Evolutionary conservation across 2,888 invertebrate genomes (phyloP), one percentile per base, ranked within the genome.

Genomic region (Elegia similella): DNA sequence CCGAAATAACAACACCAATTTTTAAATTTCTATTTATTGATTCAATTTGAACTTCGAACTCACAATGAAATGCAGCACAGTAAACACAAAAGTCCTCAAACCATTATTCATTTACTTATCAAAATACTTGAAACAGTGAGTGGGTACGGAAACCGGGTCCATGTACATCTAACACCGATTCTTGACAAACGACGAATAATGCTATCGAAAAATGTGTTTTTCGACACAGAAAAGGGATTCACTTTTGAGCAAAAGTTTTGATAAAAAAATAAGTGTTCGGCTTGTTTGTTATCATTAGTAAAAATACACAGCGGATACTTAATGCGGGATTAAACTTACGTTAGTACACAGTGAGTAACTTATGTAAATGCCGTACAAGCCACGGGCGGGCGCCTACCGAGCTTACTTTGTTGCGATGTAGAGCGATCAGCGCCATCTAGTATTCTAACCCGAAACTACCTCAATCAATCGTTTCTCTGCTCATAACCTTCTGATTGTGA

Each of bases 11-110:
- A 91, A 88, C 82, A 81, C 84, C 67, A 80, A 85, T 88, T 67
- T 78, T 85, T 84, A 80, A 77, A 84, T 88, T 80, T 86, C 90
- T 90, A 90, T 91, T 91, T 91, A 91, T 90, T 90, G 88, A 91
- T 89, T 90, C 89, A 90, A 89, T 90, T 90, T 91, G 90, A 91
- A 90, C 90, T 89, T 90, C 80, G 86, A 90, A 90, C 89, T 90
- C 89, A 90, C 90, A 90, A 88, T 90, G 84, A 90, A 89, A 90
- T 89, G 90, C 88, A 90, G 90, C 88, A 89, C 84, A 86, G 86
- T 82, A 81, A 90, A 88, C 88, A 90, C 86, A 91, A 88, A 88
- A 80, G 75, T 76, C 77, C 75, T 83, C 82, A 88, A 89, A 88
- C 87, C 81, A 83, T 86, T 87, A 81, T 84, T 76, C 78, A 55